Percentiles rank a stretch among this genome's conserved stretches.
Conservation (phyloP, 2,888 invertebrate genomes). For the Zaprionus lineosus region DNA sequence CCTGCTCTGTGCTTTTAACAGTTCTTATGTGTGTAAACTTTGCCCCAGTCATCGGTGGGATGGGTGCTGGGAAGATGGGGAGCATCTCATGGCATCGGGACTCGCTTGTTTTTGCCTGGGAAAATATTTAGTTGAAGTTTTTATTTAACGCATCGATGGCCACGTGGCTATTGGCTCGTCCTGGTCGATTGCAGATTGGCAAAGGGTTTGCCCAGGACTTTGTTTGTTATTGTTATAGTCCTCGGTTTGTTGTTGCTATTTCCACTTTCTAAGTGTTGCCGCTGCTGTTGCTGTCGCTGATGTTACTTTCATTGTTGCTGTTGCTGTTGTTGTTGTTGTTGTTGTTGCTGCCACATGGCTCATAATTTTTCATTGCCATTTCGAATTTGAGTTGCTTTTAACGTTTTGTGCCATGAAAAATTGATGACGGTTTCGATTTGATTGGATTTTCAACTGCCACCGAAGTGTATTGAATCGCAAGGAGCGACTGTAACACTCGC, state of each 20-base stretch:
- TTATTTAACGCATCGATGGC: slow-evolving; percentile 71
- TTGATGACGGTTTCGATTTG: slow-evolving; percentile 60
- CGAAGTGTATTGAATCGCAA: slow-evolving; percentile 56
- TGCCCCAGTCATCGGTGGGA: slow-evolving; percentile 35
- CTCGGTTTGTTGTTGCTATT: slow-evolving; percentile 26
- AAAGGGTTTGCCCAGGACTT: slow-evolving; percentile 36
- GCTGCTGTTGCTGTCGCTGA: neutral
- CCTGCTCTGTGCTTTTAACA: too few species aligned
- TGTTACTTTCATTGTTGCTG: slow-evolving; percentile 4
- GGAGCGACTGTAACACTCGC: too few species aligned
- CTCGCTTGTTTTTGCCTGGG: slow-evolving; percentile 50
- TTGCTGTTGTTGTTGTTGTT: slow-evolving; percentile 17
- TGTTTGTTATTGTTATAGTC: slow-evolving; percentile 15
- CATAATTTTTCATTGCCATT: slow-evolving; percentile 70
- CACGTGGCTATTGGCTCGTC: slow-evolving; percentile 59
- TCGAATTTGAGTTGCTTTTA: slow-evolving; percentile 34
- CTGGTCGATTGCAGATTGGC: slow-evolving; percentile 42
- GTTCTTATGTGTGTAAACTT: slow-evolving; percentile 33
- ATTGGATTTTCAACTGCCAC: slow-evolving; percentile 66
- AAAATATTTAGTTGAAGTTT: slow-evolving; percentile 70
- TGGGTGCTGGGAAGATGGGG: too few species aligned
- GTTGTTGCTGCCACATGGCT: slow-evolving; percentile 64
- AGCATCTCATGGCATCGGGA: too few species aligned
- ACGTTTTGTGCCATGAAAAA: slow-evolving; percentile 48
- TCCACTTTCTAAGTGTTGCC: slow-evolving; percentile 4